Conservation (phyloP, 2,113 vertebrate genomes). For the Alectura lathami region DNA sequence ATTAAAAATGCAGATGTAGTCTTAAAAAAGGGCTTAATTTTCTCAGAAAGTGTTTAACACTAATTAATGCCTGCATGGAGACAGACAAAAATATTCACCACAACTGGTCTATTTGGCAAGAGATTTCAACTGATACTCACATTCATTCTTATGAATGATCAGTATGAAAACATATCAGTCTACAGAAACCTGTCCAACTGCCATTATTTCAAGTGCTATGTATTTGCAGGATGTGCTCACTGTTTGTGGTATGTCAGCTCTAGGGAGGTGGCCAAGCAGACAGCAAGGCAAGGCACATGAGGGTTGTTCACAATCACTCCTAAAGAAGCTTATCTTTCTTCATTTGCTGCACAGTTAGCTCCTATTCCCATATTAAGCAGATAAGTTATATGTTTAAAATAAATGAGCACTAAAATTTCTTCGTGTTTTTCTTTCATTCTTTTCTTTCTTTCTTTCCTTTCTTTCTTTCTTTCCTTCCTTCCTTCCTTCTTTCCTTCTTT, state of each 20-base stretch:
- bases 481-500: neutral
- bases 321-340: neutral
- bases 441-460: no score
- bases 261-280: neutral
- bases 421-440: neutral
- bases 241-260: neutral
- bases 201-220: neutral
- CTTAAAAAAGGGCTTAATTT: neutral
- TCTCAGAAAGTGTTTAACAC: neutral
- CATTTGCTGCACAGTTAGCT: neutral
- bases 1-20: neutral
- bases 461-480: no score
- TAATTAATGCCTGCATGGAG: neutral
- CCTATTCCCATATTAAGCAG: neutral
- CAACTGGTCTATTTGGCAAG: rapidly evolving
- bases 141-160: neutral
- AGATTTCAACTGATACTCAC: neutral
- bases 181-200: neutral
- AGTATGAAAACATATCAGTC: neutral
- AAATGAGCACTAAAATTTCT: neutral
- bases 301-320: neutral
- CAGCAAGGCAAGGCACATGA: rapidly evolving
- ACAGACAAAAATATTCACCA: neutral
- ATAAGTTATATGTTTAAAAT: neutral
- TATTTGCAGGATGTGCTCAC: neutral